A percentile compares a stretch with the other conserved stretches of the same genome.
Conservation (phyloP, 2,888 invertebrate genomes). For the Timandra comae region DNA sequence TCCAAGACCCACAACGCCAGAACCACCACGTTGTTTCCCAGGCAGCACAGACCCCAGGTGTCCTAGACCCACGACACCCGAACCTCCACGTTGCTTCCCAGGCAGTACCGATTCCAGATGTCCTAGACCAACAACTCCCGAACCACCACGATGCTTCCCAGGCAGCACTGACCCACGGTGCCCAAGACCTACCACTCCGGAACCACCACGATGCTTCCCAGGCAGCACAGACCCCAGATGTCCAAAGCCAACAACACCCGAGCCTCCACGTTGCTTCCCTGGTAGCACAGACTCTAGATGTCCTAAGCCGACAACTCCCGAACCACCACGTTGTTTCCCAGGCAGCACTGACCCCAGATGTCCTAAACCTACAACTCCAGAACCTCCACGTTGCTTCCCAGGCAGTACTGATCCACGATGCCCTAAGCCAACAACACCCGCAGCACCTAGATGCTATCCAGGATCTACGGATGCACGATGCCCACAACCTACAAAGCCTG, state of each 20-base stretch:
- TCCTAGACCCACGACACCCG: slow-evolving; percentile 26
- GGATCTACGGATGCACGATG: slow-evolving; percentile 22
- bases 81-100: slow-evolving; percentile 30
- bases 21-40: slow-evolving; percentile 31
- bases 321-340: slow-evolving; percentile 28
- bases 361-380: slow-evolving; percentile 25
- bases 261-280: slow-evolving; percentile 22
- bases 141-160: slow-evolving; percentile 29
- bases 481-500: slow-evolving; percentile 20
- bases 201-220: slow-evolving; percentile 13
- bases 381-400: slow-evolving; percentile 23
- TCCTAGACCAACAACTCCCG: slow-evolving; percentile 24
- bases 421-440: slow-evolving; percentile 33
- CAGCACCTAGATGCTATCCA: slow-evolving; percentile 23
- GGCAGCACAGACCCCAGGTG: slow-evolving; percentile 28
- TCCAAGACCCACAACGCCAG: slow-evolving; percentile 24
- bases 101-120: slow-evolving; percentile 32
- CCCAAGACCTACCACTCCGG: slow-evolving; percentile 25
- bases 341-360: slow-evolving; percentile 31
- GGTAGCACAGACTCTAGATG: slow-evolving; percentile 34
- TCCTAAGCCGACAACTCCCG: slow-evolving; percentile 24
- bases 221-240: slow-evolving; percentile 24
- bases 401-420: slow-evolving; percentile 34
- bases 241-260: slow-evolving; percentile 18
- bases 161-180: slow-evolving; percentile 35